A percentile compares a stretch with the other conserved stretches of the same genome.
Conservation (phyloP, 2,888 invertebrate species). For the Ypsolopha scabrella region DNA sequence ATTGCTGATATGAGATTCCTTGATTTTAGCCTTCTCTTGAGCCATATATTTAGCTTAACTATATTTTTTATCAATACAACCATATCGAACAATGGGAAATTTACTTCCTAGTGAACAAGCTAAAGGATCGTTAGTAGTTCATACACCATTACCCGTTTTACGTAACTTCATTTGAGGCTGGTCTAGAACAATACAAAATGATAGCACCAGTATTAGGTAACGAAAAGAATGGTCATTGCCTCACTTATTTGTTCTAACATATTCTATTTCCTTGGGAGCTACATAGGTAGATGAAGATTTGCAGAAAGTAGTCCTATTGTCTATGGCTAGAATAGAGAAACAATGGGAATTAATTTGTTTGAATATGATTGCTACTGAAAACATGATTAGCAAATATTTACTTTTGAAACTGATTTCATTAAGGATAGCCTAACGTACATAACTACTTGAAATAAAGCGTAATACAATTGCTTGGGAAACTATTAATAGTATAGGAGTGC, state of each 20-base stretch:
- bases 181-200: constrained; percentile 49
- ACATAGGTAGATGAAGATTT: constrained; percentile 34
- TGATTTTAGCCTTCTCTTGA: too few species aligned
- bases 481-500: too few species aligned
- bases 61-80: constrained; percentile 15
- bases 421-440: too few species aligned
- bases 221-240: constrained; percentile 59
- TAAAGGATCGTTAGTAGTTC: constrained; percentile 21
- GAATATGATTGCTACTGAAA: neutral
- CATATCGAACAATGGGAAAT: constrained; percentile 38
- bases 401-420: too few species aligned
- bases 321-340: constrained; percentile 17
- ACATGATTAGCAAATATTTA: neutral
- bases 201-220: constrained; percentile 46
- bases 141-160: constrained; percentile 57
- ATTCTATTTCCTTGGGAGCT: constrained; percentile 43
- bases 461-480: too few species aligned
- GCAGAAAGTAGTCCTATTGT: constrained; percentile 41
- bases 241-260: constrained; percentile 48
- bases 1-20: too few species aligned
- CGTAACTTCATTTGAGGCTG: constrained; percentile 37
- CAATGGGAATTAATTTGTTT: constrained; percentile 12
- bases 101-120: constrained; percentile 43
- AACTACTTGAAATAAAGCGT: too few species aligned
- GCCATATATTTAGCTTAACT: neutral